phyloP scores from a whole-genome alignment of 2,113 vertebrate species.

The Gasterosteus aculeatus region DNA sequence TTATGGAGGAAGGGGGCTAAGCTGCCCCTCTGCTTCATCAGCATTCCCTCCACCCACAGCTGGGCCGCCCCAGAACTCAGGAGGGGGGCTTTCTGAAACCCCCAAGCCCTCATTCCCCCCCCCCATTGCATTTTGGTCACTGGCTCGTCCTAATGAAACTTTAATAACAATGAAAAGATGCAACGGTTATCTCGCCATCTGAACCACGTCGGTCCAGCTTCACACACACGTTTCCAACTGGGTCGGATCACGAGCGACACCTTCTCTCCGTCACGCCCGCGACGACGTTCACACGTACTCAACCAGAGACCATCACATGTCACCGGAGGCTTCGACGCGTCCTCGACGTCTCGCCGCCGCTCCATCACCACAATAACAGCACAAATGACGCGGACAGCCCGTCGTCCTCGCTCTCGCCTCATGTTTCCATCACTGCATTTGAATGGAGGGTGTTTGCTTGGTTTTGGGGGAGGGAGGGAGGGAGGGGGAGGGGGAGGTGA shows the following conservation, averaged over 20 bases:
- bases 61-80: too few relatives aligned
- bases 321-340: not conserved
- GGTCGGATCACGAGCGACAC: not conserved
- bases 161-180: not conserved
- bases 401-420: not conserved
- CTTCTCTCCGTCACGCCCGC: not conserved
- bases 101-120: not conserved
- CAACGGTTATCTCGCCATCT: not conserved
- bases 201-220: not conserved
- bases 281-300: not conserved
- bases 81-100: not conserved
- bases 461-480: not conserved
- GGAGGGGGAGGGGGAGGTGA: not conserved
- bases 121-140: not conserved
- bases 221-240: not conserved
- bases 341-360: conserved; percentile 32
- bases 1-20: too few relatives aligned
- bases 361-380: conserved; percentile 23
- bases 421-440: not conserved
- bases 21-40: not conserved
- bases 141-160: not conserved
- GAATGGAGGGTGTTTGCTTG: conserved; percentile 15
- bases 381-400: conserved; percentile 9
- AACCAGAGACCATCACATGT: conserved; percentile 13
- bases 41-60: not conserved